Evolutionary conservation across 1,140 invertebrate species (phyloP).

Genomic region (Lordiphosa clarofinis): DNA sequence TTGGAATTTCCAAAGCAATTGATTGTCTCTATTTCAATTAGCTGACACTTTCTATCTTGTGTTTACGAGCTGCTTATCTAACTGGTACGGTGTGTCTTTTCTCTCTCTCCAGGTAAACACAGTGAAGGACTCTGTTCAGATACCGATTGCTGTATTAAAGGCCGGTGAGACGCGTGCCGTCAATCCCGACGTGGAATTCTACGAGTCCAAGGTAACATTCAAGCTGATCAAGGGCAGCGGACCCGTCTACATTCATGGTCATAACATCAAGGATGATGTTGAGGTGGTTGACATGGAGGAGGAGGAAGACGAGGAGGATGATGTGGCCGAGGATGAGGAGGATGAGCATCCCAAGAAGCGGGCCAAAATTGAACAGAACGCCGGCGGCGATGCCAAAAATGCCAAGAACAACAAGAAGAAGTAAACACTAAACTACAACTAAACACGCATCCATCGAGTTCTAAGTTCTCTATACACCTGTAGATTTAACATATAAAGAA

Average conservation of each 20-base stretch:
- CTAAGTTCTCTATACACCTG: slow-evolving; percentile 51
- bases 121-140: slow-evolving; percentile 89
- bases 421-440: slow-evolving; percentile 38
- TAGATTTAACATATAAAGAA: slow-evolving; percentile 59
- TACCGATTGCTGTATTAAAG: slow-evolving; percentile 89
- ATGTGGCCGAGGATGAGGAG: slow-evolving; percentile 82
- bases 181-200: slow-evolving; percentile 90
- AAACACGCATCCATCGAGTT: slow-evolving; percentile 33
- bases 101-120: slow-evolving; percentile 84
- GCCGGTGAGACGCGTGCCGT: slow-evolving; percentile 88
- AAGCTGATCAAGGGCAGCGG: slow-evolving; percentile 86
- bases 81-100: slow-evolving; percentile 2
- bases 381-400: slow-evolving; percentile 83
- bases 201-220: slow-evolving; percentile 91
- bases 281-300: slow-evolving; percentile 89
- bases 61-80: too few species aligned
- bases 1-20: slow-evolving; percentile 1
- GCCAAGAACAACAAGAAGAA: slow-evolving; percentile 80
- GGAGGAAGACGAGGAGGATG: slow-evolving; percentile 88
- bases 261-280: slow-evolving; percentile 86
- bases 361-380: slow-evolving; percentile 84
- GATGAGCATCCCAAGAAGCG: slow-evolving; percentile 85
- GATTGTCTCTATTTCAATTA: background rate
- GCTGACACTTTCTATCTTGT: too few species aligned
- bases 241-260: slow-evolving; percentile 90